Evolutionary conservation across 2,888 invertebrate genomes (phyloP), one percentile per base, ranked within the genome.

Genomic region (Dendrolimus pini): DNA sequence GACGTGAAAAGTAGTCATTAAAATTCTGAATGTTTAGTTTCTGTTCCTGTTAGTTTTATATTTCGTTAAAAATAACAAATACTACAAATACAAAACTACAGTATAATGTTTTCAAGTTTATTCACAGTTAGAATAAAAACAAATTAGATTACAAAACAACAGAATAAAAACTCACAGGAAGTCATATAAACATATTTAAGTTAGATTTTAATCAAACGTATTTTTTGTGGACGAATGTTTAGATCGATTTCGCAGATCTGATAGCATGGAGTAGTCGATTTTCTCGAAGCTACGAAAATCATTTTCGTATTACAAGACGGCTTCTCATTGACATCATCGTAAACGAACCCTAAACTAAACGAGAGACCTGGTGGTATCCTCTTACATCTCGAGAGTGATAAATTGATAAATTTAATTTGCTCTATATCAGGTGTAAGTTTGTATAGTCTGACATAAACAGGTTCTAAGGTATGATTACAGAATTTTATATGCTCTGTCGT

Each of bases 191-290:
- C 3, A 30, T 30, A 30, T 6, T 30, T 30, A 3, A 30, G 0
- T 47, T 47, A 47, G 12, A 47, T 47, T 47, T 12, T 47, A 9
- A 47, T 1, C 12, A 47, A 7, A 47, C 80, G 78, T 53, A 72
- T 64, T 66, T 85, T 86, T 59, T 74, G 75, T 7, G 75, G 70
- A 12, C 76, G 74, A 57, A 89, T 80, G 54, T 75, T 62, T 53
- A 89, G 65, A 61, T 84, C 80, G n/a, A 87, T 85, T 69, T 87
- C 86, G 61, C 88, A 89, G 52, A 89, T 76, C 64, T 89, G 89
- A 61, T 89, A 89, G 60, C 89, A 89, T 0, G 89, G 88, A 0
- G 89, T 89, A 0, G 80, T 74, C 0, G 85, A 80, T 68, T 85
- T 88, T 63, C 84, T 80, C 1, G 85, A 82, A 9, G 88, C 88